Percentiles rank a stretch among this genome's conserved stretches.
Evolutionary conservation across 2,113 vertebrate species (phyloP).

Genomic region (Dascyllus trimaculatus): DNA sequence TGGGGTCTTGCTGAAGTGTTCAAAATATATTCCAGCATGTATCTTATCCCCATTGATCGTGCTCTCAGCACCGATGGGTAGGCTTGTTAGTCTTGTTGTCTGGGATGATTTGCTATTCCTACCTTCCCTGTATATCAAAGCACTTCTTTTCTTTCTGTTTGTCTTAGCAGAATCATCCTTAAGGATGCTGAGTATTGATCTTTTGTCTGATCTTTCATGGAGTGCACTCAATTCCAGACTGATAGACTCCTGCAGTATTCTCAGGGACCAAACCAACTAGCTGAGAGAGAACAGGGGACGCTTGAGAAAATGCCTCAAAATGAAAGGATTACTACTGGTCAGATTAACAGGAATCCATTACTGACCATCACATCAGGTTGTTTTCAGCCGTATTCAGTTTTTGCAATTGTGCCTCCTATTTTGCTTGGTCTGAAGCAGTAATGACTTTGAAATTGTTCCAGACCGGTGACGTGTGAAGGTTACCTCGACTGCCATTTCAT

Average conservation of each 20-base stretch:
- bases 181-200: constrained; percentile 82
- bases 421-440: not conserved
- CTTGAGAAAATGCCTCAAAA: constrained; percentile 54
- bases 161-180: constrained; percentile 79
- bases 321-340: constrained; percentile 19
- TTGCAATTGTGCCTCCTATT: not conserved
- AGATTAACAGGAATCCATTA: constrained; percentile 24
- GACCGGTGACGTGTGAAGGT: constrained; percentile 32
- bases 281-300: constrained; percentile 49
- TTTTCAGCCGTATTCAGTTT: not conserved
- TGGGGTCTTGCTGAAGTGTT: constrained; percentile 8
- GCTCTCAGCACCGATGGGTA: constrained; percentile 32
- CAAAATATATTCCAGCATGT: constrained; percentile 35
- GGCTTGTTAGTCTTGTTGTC: constrained; percentile 59
- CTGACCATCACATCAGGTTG: not conserved
- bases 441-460: constrained; percentile 3
- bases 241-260: constrained; percentile 75
- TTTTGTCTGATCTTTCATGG: constrained; percentile 81
- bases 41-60: constrained; percentile 49
- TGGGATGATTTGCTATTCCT: constrained; percentile 56
- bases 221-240: constrained; percentile 73
- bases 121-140: constrained; percentile 65
- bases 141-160: constrained; percentile 72
- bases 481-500: constrained; percentile 10
- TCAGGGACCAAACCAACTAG: constrained; percentile 54